These are phyloP conservation scores for Thymelicus lineola DNA, from an alignment of 2,888 invertebrate species.

Conservation along the genomic window DNA sequence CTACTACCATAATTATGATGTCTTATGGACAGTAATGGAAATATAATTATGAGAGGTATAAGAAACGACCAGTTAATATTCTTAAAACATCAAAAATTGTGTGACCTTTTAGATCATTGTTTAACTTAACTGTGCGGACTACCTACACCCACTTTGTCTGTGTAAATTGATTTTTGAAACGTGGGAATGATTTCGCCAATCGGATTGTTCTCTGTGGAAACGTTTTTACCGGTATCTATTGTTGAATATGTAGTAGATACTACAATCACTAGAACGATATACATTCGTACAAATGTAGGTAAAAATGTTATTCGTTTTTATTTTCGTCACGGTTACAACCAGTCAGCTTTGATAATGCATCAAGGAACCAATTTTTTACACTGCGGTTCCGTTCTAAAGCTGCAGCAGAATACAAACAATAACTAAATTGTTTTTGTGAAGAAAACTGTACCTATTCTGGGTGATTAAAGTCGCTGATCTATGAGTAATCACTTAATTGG, in stretches of 20 bases:
- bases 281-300: too few relatives aligned
- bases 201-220: constrained; percentile 16
- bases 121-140: not conserved
- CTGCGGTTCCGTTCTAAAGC: not conserved
- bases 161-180: constrained; percentile 15
- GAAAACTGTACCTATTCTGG: constrained; percentile 1
- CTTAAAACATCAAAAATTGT: too few relatives aligned
- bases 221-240: not conserved
- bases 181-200: constrained; percentile 36
- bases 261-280: not conserved
- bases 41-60: too few relatives aligned
- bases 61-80: too few relatives aligned
- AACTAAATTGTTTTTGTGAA: not conserved
- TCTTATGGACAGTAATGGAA: too few relatives aligned
- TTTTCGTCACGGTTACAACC: too few relatives aligned
- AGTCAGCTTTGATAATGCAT: not conserved
- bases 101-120: constrained; percentile 31
- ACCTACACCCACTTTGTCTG: constrained; percentile 14
- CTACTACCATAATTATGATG: too few relatives aligned
- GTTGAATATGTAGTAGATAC: not conserved
- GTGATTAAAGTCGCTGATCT: not conserved
- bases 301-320: too few relatives aligned
- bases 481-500: constrained; percentile 5
- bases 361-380: not conserved
- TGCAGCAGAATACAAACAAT: not conserved